A percentile compares a stretch with the other conserved stretches of the same genome.
Conservation (phyloP, 2,888 invertebrate genomes). For the Polydrusus cervinus region DNA sequence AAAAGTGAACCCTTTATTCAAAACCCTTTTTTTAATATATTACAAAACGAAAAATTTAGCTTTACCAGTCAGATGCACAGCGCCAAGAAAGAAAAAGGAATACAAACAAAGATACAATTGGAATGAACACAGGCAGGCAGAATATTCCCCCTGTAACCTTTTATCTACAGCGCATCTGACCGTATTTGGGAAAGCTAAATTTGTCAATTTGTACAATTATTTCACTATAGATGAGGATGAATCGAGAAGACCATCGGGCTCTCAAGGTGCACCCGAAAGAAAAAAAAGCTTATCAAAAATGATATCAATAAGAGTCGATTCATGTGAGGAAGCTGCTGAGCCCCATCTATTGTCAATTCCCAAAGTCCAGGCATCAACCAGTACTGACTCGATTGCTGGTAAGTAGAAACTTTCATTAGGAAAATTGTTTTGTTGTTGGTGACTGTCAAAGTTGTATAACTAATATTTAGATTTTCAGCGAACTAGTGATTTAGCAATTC, state of each 20-base stretch:
- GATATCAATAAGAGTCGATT: constrained; percentile 72
- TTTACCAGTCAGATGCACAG: constrained; percentile 44
- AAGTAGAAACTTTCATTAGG: constrained; percentile 9
- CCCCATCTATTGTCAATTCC: constrained; percentile 81
- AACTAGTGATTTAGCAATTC: no score
- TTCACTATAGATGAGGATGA: constrained; percentile 50
- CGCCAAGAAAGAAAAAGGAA: constrained; percentile 41
- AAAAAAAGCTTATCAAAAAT: constrained; percentile 61
- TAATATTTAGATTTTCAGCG: neutral
- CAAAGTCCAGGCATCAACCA: constrained; percentile 83
- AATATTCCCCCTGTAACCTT: constrained; percentile 32
- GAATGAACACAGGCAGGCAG: constrained; percentile 29
- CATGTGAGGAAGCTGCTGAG: constrained; percentile 71
- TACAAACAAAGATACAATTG: constrained; percentile 39
- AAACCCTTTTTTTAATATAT: constrained; percentile 10
- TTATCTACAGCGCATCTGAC: constrained; percentile 47
- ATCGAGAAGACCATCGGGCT: constrained; percentile 31
- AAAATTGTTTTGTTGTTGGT: no score
- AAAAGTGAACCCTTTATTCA: constrained; percentile 21
- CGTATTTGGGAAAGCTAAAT: constrained; percentile 46
- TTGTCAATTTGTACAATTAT: constrained; percentile 44
- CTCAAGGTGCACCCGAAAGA: constrained; percentile 43
- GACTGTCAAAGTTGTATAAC: no score
- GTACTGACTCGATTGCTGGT: constrained; percentile 87
- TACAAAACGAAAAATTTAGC: constrained; percentile 44